Conservation (phyloP, 2,888 invertebrate genomes). For the Chalcis sispes region DNA sequence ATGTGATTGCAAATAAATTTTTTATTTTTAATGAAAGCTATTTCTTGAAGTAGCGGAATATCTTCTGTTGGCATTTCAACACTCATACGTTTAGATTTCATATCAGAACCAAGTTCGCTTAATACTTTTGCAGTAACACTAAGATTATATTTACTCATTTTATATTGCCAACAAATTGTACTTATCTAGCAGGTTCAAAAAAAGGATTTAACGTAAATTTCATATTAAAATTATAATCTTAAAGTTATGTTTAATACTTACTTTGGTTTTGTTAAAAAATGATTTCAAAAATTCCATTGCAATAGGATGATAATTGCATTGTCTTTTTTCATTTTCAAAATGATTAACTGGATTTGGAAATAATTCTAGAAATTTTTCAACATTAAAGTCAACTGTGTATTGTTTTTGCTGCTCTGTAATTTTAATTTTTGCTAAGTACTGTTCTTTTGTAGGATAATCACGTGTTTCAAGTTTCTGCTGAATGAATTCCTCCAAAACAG, state of each 20-base stretch:
- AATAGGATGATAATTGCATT: conserved; percentile 49
- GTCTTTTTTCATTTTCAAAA: conserved; percentile 64
- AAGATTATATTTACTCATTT: conserved; percentile 59
- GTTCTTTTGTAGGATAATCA: conserved; percentile 66
- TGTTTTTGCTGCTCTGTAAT: conserved; percentile 64
- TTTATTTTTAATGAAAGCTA: conserved; percentile 70
- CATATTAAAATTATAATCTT: conserved; percentile 2
- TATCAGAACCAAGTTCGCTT: conserved; percentile 53
- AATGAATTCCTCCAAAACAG: conserved; percentile 65
- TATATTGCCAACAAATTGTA: conserved; percentile 61
- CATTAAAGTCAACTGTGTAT: conserved; percentile 75
- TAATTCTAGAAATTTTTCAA: conserved; percentile 75
- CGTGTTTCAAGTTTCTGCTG: conserved; percentile 62
- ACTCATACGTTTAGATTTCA: conserved; percentile 61
- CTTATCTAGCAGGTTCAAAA: conserved; percentile 53
- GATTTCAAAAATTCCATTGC: conserved; percentile 65
- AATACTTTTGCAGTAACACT: conserved; percentile 63
- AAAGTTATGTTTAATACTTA: conserved; percentile 11
- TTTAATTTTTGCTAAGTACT: conserved; percentile 52
- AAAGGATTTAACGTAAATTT: conserved; percentile 28
- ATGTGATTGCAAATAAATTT: conserved; percentile 67
- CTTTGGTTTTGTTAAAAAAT: conserved; percentile 58
- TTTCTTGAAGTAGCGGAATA: conserved; percentile 66
- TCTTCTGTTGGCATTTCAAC: conserved; percentile 46
- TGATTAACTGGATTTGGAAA: conserved; percentile 75